Evolutionary conservation across 2,113 vertebrate species (phyloP).

Genomic region (Mungos mungo): DNA sequence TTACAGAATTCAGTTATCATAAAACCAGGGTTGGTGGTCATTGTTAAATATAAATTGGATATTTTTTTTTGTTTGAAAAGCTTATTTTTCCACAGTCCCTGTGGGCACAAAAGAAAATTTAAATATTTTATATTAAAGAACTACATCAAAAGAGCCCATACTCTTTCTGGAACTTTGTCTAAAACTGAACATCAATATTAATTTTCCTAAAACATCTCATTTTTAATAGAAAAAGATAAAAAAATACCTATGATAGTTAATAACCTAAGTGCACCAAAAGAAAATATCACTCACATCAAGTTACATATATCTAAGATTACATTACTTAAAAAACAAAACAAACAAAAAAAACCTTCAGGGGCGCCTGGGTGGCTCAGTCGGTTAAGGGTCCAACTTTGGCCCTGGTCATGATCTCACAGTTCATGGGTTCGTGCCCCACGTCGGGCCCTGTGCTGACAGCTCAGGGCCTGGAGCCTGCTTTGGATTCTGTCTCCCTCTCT

Average conservation of each 20-base stretch:
- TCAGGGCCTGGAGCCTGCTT: no score
- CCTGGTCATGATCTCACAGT: no score
- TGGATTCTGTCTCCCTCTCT: no score
- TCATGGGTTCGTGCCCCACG: no score
- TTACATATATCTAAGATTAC: background rate
- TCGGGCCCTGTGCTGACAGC: no score
- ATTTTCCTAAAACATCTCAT: background rate
- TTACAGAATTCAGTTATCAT: background rate
- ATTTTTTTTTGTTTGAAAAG: background rate
- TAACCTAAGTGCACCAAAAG: background rate
- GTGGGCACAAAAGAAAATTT: conserved; percentile 5
- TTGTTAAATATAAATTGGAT: background rate
- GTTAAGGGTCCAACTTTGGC: no score
- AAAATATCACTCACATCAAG: background rate
- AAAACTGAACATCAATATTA: background rate
- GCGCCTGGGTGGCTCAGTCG: no score
- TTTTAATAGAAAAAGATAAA: background rate
- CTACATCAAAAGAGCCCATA: background rate
- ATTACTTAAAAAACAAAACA: background rate
- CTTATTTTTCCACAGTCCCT: background rate
- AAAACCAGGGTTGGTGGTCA: background rate
- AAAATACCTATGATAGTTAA: background rate
- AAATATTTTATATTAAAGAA: background rate
- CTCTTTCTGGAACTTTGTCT: background rate
- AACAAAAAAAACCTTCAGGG: background rate